A percentile compares a stretch with the other conserved stretches of the same genome.
These are phyloP conservation scores for Stenodera caucasica DNA, from an alignment of 2,888 invertebrate species.

Conservation along the genomic window DNA sequence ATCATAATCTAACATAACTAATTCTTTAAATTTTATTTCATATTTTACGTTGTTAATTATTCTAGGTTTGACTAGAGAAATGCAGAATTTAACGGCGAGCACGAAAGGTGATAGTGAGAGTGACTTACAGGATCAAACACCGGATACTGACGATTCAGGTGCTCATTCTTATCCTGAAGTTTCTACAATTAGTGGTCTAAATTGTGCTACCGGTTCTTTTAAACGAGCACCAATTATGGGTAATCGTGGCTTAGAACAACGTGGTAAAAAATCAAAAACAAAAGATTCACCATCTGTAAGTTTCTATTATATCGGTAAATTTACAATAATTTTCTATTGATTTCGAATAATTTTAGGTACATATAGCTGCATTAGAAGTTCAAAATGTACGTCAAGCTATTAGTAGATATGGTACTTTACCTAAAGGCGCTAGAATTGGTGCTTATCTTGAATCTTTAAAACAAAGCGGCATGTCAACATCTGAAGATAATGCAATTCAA, in stretches of 20 bases:
- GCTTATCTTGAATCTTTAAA: conserved; percentile 93
- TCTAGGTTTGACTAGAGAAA: conserved; percentile 57
- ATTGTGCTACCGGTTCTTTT: conserved; percentile 57
- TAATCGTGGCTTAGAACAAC: conserved; percentile 62
- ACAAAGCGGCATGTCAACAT: conserved; percentile 67
- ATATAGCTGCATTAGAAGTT: conserved; percentile 91
- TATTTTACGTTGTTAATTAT: too few species aligned
- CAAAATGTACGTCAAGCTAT: conserved; percentile 94
- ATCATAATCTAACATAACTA: conserved; percentile 5
- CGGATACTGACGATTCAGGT: conserved; percentile 74
- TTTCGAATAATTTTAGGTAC: conserved; percentile 60
- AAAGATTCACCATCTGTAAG: conserved; percentile 47
- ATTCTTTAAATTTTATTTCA: neutral
- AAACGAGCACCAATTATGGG: conserved; percentile 66
- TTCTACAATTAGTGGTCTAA: conserved; percentile 57
- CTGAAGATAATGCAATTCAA: conserved; percentile 48
- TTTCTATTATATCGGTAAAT: neutral
- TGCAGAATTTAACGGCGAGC: conserved; percentile 56
- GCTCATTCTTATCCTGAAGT: conserved; percentile 59
- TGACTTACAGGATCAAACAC: conserved; percentile 69
- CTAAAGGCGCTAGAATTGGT: conserved; percentile 94
- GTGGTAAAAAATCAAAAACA: conserved; percentile 65
- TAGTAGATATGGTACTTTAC: conserved; percentile 94
- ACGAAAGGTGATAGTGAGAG: conserved; percentile 68
- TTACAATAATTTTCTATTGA: neutral